phyloP scores from a whole-genome alignment of 2,797 vertebrate genomes.

The Centroberyx gerrardi region DNA sequence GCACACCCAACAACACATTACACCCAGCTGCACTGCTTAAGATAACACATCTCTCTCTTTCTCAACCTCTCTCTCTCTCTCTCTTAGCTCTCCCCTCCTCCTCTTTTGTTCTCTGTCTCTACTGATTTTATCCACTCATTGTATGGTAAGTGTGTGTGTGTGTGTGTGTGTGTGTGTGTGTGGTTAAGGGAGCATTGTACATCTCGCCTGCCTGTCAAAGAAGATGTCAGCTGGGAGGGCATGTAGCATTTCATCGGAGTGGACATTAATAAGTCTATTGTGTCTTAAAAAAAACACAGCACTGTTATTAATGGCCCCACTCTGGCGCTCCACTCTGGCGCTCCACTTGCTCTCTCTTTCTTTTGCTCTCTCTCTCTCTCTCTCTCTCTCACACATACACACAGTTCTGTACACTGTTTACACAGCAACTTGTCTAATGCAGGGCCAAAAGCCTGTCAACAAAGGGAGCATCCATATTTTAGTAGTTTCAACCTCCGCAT shows the following conservation, averaged over 20 bases:
- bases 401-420: not conserved
- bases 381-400: not conserved
- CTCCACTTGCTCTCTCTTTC: not conserved
- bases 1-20: conserved; percentile 66
- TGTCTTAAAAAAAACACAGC: not conserved
- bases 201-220: not conserved
- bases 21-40: conserved; percentile 54
- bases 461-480: not conserved
- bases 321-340: not conserved
- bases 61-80: conserved; percentile 7
- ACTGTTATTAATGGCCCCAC: conserved; percentile 3
- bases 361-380: too few species aligned
- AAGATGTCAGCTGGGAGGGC: not conserved
- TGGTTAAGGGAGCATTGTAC: not conserved
- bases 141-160: not conserved
- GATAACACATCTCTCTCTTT: conserved; percentile 34
- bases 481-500: not conserved
- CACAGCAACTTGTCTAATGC: not conserved
- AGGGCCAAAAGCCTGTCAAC: not conserved
- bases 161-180: not conserved
- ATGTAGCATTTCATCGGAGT: not conserved
- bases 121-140: not conserved
- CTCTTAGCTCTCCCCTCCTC: not conserved
- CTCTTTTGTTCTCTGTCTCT: not conserved
- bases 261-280: conserved; percentile 2